Evolutionary conservation across 1,140 invertebrate species (phyloP).

Genomic region (Ips nitidus): DNA sequence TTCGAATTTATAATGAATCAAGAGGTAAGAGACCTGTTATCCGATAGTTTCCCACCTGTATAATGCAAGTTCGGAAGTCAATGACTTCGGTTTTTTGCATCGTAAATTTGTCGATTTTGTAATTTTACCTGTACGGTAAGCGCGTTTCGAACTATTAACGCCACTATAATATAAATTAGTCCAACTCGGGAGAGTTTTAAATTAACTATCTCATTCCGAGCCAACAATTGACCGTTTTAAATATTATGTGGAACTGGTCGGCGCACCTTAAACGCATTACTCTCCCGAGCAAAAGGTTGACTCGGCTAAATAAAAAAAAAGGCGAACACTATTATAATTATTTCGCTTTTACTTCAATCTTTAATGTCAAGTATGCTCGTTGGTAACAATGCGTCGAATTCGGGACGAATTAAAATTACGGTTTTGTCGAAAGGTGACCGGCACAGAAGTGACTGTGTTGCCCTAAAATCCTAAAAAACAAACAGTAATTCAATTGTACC

Average conservation of each 20-base stretch:
- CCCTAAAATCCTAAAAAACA: too few relatives aligned
- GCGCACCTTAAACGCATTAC: slow-evolving; percentile 24
- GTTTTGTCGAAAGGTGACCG: too few relatives aligned
- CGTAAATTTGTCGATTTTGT: not conserved
- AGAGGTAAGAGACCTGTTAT: slow-evolving; percentile 8
- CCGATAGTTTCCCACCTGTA: slow-evolving; percentile 1
- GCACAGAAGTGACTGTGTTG: too few relatives aligned
- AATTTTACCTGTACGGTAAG: not conserved
- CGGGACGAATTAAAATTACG: not conserved
- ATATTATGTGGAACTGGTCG: slow-evolving; percentile 8
- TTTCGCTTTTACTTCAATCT: slow-evolving; percentile 22
- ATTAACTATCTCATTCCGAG: too few relatives aligned
- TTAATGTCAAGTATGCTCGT: slow-evolving; percentile 18
- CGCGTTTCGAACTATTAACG: not conserved
- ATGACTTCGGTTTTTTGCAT: slow-evolving; percentile 2
- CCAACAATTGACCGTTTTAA: too few relatives aligned
- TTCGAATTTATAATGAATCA: slow-evolving; percentile 8
- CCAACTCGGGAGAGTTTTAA: too few relatives aligned
- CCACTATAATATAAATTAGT: not conserved
- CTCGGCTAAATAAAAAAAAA: not conserved
- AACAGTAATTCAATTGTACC: too few relatives aligned
- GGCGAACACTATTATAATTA: slow-evolving; percentile 11
- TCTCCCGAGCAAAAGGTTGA: slow-evolving; percentile 6
- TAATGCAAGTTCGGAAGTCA: slow-evolving; percentile 3
- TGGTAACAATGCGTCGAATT: slow-evolving; percentile 18